These are phyloP conservation scores for Diabrotica undecimpunctata DNA, from an alignment of 1,140 invertebrate genomes.

Conservation along the genomic window DNA sequence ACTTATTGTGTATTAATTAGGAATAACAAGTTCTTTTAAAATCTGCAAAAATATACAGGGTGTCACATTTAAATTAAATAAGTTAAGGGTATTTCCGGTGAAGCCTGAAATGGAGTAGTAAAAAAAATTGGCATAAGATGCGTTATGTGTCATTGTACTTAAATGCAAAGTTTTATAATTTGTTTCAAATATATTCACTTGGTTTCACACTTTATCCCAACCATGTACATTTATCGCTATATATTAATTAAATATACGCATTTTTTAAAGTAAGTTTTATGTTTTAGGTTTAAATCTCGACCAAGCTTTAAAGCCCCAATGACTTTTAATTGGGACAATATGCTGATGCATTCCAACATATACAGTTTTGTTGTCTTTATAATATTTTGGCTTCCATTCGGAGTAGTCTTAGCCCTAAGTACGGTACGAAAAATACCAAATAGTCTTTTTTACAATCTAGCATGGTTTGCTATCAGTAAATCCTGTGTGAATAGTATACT, in stretches of 20 bases:
- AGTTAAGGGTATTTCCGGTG: too few relatives aligned
- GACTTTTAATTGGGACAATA: constrained; percentile 62
- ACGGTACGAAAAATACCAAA: constrained; percentile 51
- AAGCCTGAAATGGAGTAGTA: too few relatives aligned
- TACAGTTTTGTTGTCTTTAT: constrained; percentile 63
- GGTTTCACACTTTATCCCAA: too few relatives aligned
- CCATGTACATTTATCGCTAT: too few relatives aligned
- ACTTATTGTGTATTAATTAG: too few relatives aligned
- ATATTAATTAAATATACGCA: neutral
- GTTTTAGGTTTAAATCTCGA: constrained; percentile 42
- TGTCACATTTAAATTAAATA: too few relatives aligned
- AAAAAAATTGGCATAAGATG: too few relatives aligned
- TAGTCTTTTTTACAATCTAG: constrained; percentile 59
- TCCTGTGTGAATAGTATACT: constrained; percentile 65
- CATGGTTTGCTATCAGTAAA: constrained; percentile 67
- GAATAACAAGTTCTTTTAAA: too few relatives aligned
- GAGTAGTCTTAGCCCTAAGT: constrained; percentile 54
- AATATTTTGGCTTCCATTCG: constrained; percentile 67
- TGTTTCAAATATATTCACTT: too few relatives aligned
- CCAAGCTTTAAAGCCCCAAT: constrained; percentile 60
- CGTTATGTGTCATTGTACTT: too few relatives aligned
- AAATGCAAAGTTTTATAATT: too few relatives aligned
- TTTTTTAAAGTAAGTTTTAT: neutral
- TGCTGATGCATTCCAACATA: constrained; percentile 62
- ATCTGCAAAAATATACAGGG: too few relatives aligned